Conservation (phyloP, 2,113 vertebrate genomes). For the Lampris incognitus region DNA sequence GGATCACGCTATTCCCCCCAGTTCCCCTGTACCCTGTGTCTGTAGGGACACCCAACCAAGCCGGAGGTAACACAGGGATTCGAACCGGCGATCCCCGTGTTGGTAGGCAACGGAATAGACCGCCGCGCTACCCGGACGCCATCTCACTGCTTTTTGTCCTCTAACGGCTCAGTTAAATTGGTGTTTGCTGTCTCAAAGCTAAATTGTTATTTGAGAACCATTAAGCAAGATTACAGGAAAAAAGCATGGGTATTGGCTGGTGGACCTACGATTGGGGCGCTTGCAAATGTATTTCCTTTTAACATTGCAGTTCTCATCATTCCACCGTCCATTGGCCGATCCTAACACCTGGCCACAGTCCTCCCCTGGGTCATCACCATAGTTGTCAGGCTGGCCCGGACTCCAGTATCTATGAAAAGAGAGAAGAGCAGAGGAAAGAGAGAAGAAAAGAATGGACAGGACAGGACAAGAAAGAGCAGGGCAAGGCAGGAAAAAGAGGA, state of each 20-base stretch:
- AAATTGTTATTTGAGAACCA: background rate
- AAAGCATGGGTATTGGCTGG: background rate
- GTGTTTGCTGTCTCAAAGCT: background rate
- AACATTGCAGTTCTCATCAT: constrained; percentile 72
- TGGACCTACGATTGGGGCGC: constrained; percentile 68
- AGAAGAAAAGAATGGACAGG: background rate
- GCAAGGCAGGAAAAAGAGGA: background rate
- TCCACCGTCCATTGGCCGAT: constrained; percentile 69
- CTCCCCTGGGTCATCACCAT: constrained; percentile 47
- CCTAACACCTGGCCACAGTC: constrained; percentile 69
- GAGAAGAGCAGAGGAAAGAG: background rate
- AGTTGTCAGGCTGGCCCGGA: constrained; percentile 80
- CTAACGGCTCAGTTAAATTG: background rate
- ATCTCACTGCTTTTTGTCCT: background rate
- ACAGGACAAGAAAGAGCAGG: background rate
- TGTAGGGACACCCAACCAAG: too few species aligned
- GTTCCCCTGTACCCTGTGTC: too few species aligned
- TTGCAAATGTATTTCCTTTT: constrained; percentile 81
- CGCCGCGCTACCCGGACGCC: too few species aligned
- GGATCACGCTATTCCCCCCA: too few species aligned
- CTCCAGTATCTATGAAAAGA: constrained; percentile 72
- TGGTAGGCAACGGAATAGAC: too few species aligned
- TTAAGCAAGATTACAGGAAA: background rate
- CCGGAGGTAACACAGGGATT: too few species aligned
- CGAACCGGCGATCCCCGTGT: too few species aligned